A percentile compares a stretch with the other conserved stretches of the same genome.
Conservation (phyloP, 2,888 invertebrate genomes). For the Meiosimyza platycephala region DNA sequence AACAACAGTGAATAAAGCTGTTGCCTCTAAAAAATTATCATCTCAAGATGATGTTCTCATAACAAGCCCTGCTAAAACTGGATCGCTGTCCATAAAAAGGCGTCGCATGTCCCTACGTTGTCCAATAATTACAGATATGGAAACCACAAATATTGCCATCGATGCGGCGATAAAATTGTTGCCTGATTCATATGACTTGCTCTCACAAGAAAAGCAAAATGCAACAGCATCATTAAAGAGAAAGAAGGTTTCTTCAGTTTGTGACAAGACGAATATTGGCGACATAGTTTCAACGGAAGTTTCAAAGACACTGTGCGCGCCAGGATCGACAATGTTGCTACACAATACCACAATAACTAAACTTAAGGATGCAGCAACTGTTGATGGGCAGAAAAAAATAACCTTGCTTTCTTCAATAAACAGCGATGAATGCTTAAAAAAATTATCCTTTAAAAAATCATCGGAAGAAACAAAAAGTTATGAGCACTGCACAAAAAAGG, state of each 20-base stretch:
- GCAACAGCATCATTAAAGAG: conserved; percentile 9
- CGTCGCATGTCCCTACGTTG: conserved; percentile 45
- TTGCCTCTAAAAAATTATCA: neutral
- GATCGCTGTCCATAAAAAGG: conserved; percentile 33
- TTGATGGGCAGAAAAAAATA: neutral
- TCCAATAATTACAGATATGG: conserved; percentile 36
- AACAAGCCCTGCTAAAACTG: conserved; percentile 2
- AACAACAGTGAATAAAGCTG: neutral
- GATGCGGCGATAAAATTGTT: conserved; percentile 45
- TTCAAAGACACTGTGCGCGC: neutral
- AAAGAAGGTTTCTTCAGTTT: conserved; percentile 36
- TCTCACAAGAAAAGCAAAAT: conserved; percentile 24
- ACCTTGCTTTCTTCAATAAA: neutral
- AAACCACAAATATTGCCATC: conserved; percentile 43
- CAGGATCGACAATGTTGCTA: conserved; percentile 12
- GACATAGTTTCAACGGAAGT: neutral
- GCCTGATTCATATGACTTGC: conserved; percentile 22
- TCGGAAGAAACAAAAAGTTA: neutral
- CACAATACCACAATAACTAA: conserved; percentile 44
- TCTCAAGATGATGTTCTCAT: neutral
- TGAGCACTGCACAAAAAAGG: too few species aligned
- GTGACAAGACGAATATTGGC: neutral
- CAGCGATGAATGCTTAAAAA: neutral
- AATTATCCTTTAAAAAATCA: neutral
- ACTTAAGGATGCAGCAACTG: conserved; percentile 19